Conservation (phyloP, 1,140 invertebrate species). For the Calosoma granatense region DNA sequence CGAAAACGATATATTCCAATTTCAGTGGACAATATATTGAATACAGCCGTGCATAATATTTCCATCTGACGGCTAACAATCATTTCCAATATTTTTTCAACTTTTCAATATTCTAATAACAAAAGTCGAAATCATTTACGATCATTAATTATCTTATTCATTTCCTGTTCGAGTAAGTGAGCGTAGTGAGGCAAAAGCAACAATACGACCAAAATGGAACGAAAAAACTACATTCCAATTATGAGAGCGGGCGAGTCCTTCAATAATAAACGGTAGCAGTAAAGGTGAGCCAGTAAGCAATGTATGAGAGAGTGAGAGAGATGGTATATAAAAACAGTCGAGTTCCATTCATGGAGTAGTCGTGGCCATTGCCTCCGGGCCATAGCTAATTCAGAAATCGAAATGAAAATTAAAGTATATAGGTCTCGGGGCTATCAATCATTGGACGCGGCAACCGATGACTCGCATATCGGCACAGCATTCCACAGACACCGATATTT, state of each 20-base stretch:
- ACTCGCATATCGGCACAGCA: background rate
- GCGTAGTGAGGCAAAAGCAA: too few relatives aligned
- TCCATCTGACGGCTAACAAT: too few relatives aligned
- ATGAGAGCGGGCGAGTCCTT: background rate
- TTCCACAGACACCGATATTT: background rate
- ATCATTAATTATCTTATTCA: background rate
- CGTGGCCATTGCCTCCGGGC: background rate
- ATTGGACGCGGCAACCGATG: background rate
- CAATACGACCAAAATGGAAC: background rate
- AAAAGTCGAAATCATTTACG: background rate
- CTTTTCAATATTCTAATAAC: too few relatives aligned
- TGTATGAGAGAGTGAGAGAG: background rate
- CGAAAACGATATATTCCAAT: too few relatives aligned
- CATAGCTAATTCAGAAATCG: background rate
- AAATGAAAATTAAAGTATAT: background rate
- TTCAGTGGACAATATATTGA: too few relatives aligned
- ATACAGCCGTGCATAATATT: too few relatives aligned
- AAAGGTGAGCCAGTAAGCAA: background rate
- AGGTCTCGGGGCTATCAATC: background rate
- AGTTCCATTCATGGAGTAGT: background rate
- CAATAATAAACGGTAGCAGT: too few relatives aligned
- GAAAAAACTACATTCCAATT: background rate
- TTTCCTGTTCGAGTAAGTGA: background rate
- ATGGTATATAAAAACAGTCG: background rate
- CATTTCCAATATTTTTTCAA: too few relatives aligned